These are phyloP conservation scores for Oxyruncus cristatus DNA, from an alignment of 2,113 vertebrate genomes.

Conservation along the genomic window DNA sequence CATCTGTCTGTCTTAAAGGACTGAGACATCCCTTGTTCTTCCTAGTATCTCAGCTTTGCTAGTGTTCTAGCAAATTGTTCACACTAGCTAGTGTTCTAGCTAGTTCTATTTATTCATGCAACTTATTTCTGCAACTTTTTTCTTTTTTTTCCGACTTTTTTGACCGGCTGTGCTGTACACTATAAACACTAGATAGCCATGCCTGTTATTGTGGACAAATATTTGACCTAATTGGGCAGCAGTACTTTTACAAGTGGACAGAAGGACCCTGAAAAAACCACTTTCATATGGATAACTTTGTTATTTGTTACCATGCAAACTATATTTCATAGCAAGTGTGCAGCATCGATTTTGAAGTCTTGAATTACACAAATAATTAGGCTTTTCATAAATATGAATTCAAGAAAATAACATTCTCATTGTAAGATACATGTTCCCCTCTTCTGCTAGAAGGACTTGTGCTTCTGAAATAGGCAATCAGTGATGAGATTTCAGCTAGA, in stretches of 20 bases:
- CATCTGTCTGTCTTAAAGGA: neutral
- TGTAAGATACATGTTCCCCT: neutral
- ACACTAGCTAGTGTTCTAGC: no score
- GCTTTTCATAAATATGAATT: neutral
- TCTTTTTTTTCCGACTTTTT: rapidly evolving
- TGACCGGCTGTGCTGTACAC: neutral
- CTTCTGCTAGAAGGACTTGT: neutral
- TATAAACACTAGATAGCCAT: neutral
- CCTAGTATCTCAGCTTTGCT: neutral
- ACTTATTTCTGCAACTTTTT: neutral
- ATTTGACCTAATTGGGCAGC: neutral
- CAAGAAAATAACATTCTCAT: neutral
- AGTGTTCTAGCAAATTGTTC: no score
- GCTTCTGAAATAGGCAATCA: neutral
- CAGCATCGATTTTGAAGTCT: neutral
- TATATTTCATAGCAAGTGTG: neutral
- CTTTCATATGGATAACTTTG: neutral
- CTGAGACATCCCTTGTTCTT: neutral
- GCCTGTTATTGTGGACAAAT: neutral
- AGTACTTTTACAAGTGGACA: neutral
- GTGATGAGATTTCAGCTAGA: neutral
- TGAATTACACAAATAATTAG: neutral
- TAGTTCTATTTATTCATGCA: neutral
- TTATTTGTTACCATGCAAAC: neutral
- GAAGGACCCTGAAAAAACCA: neutral